Percentiles rank a stretch among this genome's conserved stretches.
Conservation (phyloP, 2,797 vertebrate species). For the Pelobates cultripes region DNA sequence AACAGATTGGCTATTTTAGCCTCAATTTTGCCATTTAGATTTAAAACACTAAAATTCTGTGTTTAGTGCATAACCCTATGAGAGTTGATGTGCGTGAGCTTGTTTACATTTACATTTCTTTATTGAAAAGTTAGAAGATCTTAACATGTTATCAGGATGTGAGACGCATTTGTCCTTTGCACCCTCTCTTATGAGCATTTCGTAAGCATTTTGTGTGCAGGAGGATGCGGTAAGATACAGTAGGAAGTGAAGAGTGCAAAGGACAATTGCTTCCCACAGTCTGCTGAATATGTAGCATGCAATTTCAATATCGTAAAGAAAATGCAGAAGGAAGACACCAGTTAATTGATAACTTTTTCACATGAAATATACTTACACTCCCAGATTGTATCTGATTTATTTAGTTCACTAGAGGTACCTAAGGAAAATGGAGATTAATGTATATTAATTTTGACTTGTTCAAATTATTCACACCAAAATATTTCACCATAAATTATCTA, state of each 20-base stretch:
- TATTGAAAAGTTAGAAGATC: not conserved
- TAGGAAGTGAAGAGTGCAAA: slow-evolving; percentile 9
- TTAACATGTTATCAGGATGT: not conserved
- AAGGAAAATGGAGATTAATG: too few species aligned
- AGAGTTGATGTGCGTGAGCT: too few species aligned
- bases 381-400: too few species aligned
- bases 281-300: not conserved
- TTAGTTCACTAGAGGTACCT: too few species aligned
- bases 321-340: not conserved
- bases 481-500: too few species aligned
- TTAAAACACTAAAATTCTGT: too few species aligned
- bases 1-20: too few species aligned
- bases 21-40: too few species aligned
- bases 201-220: not conserved
- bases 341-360: not conserved
- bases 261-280: slow-evolving; percentile 3
- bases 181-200: not conserved
- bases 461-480: too few species aligned
- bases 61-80: too few species aligned
- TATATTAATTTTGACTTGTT: too few species aligned
- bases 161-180: not conserved
- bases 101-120: not conserved
- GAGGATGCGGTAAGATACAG: not conserved
- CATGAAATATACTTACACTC: not conserved
- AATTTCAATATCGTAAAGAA: not conserved